These are phyloP conservation scores for Auanema freiburgensis DNA, from an alignment of 2,888 invertebrate species.

Conservation along the genomic window DNA sequence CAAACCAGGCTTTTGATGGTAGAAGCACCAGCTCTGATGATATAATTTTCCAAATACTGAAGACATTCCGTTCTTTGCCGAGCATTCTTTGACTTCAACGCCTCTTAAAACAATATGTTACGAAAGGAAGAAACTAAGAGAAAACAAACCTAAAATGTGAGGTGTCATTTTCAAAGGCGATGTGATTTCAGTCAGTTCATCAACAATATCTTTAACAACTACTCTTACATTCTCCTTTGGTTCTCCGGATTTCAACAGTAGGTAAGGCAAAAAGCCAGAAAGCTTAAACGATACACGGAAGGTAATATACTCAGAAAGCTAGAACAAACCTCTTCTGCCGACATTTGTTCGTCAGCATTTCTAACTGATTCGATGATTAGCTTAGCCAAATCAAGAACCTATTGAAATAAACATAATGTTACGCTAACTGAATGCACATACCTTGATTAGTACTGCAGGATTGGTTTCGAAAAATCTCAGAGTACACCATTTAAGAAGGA, in stretches of 20 bases:
- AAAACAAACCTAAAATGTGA: constrained; percentile 30
- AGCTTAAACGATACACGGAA: neutral
- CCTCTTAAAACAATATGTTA: constrained; percentile 71
- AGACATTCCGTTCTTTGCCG: constrained; percentile 93
- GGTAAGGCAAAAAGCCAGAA: constrained; percentile 81
- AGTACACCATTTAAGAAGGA: constrained; percentile 93
- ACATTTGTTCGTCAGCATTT: constrained; percentile 72
- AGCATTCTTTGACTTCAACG: constrained; percentile 92
- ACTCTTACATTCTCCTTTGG: constrained; percentile 43
- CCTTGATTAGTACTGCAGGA: constrained; percentile 91
- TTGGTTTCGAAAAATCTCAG: constrained; percentile 97
- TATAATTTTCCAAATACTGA: constrained; percentile 84
- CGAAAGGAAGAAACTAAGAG: neutral
- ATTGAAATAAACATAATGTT: neutral
- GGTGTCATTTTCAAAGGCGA: constrained; percentile 43
- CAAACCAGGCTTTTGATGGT: constrained; percentile 71
- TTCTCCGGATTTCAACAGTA: constrained; percentile 78
- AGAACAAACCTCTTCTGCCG: constrained; percentile 76
- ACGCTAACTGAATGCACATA: constrained; percentile 61
- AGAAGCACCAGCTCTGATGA: constrained; percentile 73
- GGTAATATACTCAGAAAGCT: neutral
- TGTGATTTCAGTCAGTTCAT: constrained; percentile 33
- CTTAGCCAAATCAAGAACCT: constrained; percentile 22
- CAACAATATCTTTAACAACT: constrained; percentile 36
- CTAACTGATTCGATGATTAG: constrained; percentile 70